Evolutionary conservation across 2,797 vertebrate genomes (phyloP).

Genomic region (Lepus townsendii): DNA sequence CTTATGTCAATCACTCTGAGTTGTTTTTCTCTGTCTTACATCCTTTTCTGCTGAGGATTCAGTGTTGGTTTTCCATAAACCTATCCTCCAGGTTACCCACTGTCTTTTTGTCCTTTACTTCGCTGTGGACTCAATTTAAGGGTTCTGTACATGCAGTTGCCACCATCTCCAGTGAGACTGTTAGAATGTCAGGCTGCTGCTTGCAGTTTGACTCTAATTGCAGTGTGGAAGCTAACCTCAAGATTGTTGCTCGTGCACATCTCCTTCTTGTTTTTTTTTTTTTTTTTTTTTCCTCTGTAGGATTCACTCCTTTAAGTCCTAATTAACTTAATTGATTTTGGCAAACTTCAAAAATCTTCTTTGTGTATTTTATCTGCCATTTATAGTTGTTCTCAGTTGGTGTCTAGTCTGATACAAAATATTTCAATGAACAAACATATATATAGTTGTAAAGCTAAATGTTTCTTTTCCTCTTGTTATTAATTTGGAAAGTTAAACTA

Average conservation of each 20-base stretch:
- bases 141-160: conserved; percentile 8
- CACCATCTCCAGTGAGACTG: background rate
- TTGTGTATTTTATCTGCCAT: background rate
- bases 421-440: background rate
- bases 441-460: background rate
- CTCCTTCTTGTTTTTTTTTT: too few relatives aligned
- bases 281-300: background rate
- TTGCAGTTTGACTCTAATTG: background rate
- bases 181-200: background rate
- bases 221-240: background rate
- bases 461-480: conserved; percentile 10
- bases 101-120: background rate
- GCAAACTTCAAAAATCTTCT: background rate
- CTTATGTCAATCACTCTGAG: too few relatives aligned
- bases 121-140: background rate
- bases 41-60: background rate
- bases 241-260: too few relatives aligned
- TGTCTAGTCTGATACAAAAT: background rate
- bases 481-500: background rate
- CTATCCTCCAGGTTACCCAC: background rate
- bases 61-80: background rate
- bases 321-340: background rate
- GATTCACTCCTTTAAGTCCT: background rate
- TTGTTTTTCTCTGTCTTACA: background rate
- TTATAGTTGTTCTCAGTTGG: background rate